Conservation (phyloP, 2,797 vertebrate genomes). For the Capromys pilorides region DNA sequence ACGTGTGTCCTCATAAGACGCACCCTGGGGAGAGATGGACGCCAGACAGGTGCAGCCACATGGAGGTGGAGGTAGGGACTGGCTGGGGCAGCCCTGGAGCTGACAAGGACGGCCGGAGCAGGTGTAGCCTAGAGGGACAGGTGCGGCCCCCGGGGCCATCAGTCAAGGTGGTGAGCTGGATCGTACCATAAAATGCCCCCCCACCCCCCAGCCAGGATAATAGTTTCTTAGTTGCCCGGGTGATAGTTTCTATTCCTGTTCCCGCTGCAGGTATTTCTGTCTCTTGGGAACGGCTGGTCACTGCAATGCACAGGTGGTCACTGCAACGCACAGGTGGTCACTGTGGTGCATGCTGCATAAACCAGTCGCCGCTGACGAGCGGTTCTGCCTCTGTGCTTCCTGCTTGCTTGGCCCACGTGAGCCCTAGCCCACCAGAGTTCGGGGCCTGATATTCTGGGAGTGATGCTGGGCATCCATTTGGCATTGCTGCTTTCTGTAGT, state of each 20-base stretch:
- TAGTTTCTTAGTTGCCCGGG: not conserved
- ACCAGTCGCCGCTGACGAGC: not conserved
- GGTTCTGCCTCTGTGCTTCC: too few relatives aligned
- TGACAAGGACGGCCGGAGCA: rapidly evolving
- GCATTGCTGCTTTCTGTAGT: not conserved
- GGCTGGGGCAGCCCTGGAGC: rapidly evolving
- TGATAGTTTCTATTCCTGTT: not conserved
- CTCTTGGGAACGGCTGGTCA: not conserved
- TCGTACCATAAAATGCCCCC: not conserved
- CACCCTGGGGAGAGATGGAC: not conserved
- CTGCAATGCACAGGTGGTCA: too few relatives aligned
- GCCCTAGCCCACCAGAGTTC: not conserved
- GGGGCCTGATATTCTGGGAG: too few relatives aligned
- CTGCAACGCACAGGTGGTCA: too few relatives aligned
- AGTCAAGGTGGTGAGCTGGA: not conserved
- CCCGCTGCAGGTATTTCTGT: not conserved
- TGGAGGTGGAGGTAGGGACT: rapidly evolving
- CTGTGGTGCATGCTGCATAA: not conserved
- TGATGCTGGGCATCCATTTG: not conserved
- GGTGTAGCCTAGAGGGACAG: not conserved
- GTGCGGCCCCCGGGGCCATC: not conserved
- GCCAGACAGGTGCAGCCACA: not conserved
- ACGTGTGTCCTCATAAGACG: not conserved
- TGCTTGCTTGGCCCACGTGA: not conserved
- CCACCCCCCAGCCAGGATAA: too few relatives aligned